Percentiles rank a stretch among this genome's conserved stretches.
These are phyloP conservation scores for Pogonocherus hispidulus DNA, from an alignment of 2,888 invertebrate species.

Conservation along the genomic window DNA sequence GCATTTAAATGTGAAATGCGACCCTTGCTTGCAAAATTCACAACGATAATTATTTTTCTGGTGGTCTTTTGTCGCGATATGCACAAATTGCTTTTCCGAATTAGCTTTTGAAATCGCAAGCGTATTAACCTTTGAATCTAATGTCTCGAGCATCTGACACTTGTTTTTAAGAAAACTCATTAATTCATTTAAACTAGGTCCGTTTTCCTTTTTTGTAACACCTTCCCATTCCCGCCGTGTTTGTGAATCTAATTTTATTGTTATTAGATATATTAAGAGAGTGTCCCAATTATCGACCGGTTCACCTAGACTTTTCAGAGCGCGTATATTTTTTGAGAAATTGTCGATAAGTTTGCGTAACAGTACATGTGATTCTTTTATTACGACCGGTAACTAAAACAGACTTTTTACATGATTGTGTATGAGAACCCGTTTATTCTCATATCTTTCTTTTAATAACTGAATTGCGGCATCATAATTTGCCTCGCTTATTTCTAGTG, in stretches of 20 bases:
- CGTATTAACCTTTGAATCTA: too few species aligned
- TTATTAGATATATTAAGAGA: constrained; percentile 35
- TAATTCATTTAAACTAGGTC: constrained; percentile 27
- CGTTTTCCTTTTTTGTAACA: constrained; percentile 21
- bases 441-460: constrained; percentile 10
- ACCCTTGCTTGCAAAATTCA: constrained; percentile 20
- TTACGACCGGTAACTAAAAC: background rate
- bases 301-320: background rate
- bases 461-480: constrained; percentile 6
- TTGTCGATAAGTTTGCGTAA: background rate
- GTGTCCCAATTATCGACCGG: constrained; percentile 33
- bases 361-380: background rate
- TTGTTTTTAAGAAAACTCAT: constrained; percentile 33
- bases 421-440: constrained; percentile 4
- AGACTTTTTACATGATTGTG: background rate
- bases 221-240: constrained; percentile 39
- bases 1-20: too few species aligned
- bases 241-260: too few species aligned
- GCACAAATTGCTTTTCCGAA: too few species aligned
- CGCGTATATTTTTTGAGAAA: background rate
- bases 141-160: too few species aligned
- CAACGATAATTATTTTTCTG: background rate
- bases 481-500: background rate
- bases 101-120: too few species aligned
- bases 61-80: background rate